Evolutionary conservation across 2,888 invertebrate genomes (phyloP), one percentile per base, ranked within the genome.

Genomic region (Amphipoea lucens): DNA sequence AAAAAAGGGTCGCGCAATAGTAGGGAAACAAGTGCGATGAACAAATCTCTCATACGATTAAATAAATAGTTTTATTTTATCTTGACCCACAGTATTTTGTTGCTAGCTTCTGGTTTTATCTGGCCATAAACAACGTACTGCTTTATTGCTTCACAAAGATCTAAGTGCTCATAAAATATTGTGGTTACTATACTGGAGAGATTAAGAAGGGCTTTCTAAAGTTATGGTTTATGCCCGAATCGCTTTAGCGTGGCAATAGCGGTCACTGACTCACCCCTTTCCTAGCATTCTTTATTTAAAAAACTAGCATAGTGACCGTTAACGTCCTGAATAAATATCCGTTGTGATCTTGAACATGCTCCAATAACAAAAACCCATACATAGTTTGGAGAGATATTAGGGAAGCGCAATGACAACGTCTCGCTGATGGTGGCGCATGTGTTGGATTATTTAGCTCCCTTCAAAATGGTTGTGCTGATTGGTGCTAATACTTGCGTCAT

Each of bases 61-160:
- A 85, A 83, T 68, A 60, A 82, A 82, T 80, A 68, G 76, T 71
- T 83, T 85, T 72, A 67, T 76, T 76, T 76, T 73, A 81, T 76
- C 68, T 72, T 67, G 81, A 84, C 84, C 84, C 63, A 65, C 6
- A 71, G 48, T 62, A 40, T 68, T 69, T 68, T 83, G 68, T 85
- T 78, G 36, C 42, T 63, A 63, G 82, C 76, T 67, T 76, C 76
- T 82, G 42, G 60, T 82, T 80, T 82, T 76, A 82, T 80, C 80
- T 62, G 45, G 60, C 54, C 67, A 82, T 76, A 80, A 80, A 80
- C 60, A 82, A 29, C 68, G 67, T 62, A 62, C 45, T 62, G 36
- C 40, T 82, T 82, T 82, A 80, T 80, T 80, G 60, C 82, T 76
- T 68, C 40, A 54, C 67, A 82, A 76, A 76, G 67, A 82, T 54